Evolutionary conservation across 2,113 vertebrate species (phyloP).

Genomic region (Camelus dromedarius): DNA sequence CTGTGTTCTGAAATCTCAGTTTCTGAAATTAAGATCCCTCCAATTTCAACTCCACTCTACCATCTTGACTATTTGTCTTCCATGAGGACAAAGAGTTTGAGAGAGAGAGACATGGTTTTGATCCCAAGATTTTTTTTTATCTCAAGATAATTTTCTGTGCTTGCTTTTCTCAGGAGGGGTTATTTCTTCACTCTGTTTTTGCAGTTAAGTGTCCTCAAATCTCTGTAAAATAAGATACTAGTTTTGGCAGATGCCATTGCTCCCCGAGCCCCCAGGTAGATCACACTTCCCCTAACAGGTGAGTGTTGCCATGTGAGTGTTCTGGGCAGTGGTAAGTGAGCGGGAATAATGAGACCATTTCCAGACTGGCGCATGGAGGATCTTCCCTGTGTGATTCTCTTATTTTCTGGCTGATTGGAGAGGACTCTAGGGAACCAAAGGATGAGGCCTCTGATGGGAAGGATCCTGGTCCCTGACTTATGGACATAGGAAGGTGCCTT

Average conservation of each 20-base stretch:
- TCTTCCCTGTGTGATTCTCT: background rate
- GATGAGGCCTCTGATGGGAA: background rate
- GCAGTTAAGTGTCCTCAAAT: background rate
- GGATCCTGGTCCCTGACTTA: background rate
- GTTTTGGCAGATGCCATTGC: background rate
- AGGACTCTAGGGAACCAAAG: background rate
- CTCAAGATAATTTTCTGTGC: background rate
- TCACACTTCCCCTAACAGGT: background rate
- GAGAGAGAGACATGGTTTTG: background rate
- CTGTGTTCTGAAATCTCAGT: background rate
- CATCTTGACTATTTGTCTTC: background rate
- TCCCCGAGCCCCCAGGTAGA: background rate
- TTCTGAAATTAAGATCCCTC: background rate
- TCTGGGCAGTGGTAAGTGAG: background rate
- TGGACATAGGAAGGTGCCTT: background rate
- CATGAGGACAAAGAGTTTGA: background rate
- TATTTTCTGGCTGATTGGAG: background rate
- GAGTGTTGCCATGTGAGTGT: background rate
- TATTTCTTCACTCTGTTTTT: background rate
- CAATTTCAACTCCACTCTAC: background rate
- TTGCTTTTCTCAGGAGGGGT: background rate
- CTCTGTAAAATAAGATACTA: background rate
- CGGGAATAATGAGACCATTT: background rate
- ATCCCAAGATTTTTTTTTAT: background rate
- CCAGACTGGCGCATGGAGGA: background rate